Conservation (phyloP, 1,140 invertebrate genomes). For the Belonocnema kinseyi region DNA sequence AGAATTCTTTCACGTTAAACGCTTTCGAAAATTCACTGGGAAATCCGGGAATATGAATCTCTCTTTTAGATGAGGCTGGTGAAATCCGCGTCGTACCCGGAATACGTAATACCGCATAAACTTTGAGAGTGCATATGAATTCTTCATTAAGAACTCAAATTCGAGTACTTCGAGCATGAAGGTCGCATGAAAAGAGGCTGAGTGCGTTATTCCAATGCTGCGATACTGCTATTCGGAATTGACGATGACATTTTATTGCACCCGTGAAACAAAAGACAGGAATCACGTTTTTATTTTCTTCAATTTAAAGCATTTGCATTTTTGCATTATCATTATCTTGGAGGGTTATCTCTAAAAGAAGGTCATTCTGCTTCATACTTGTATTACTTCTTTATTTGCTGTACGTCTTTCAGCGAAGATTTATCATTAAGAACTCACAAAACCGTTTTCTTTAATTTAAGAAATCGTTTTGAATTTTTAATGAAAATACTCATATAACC, state of each 20-base stretch:
- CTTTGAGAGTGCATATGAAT: slow-evolving; percentile 30
- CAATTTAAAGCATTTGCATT: neutral
- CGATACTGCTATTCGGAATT: slow-evolving; percentile 9
- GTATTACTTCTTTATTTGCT: too few species aligned
- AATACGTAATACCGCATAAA: slow-evolving; percentile 21
- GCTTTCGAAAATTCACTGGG: slow-evolving; percentile 28
- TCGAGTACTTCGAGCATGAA: slow-evolving; percentile 26
- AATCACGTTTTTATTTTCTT: slow-evolving; percentile 21
- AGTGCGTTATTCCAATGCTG: slow-evolving; percentile 5
- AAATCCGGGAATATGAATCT: slow-evolving; percentile 31
- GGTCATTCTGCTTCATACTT: too few species aligned
- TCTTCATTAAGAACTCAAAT: slow-evolving; percentile 31
- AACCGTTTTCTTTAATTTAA: too few species aligned
- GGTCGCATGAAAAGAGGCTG: neutral
- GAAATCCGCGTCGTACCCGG: slow-evolving; percentile 22
- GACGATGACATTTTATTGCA: slow-evolving; percentile 18
- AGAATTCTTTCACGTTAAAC: slow-evolving; percentile 29
- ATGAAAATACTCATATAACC: too few species aligned
- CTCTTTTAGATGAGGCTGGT: slow-evolving; percentile 28
- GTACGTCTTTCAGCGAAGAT: too few species aligned
- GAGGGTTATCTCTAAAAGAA: neutral
- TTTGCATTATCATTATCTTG: neutral
- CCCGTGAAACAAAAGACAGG: neutral
- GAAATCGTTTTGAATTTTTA: too few species aligned
- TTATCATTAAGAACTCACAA: too few species aligned